Conservation (phyloP, 2,113 vertebrate genomes). For the Sinocyclocheilus rhinocerous region DNA sequence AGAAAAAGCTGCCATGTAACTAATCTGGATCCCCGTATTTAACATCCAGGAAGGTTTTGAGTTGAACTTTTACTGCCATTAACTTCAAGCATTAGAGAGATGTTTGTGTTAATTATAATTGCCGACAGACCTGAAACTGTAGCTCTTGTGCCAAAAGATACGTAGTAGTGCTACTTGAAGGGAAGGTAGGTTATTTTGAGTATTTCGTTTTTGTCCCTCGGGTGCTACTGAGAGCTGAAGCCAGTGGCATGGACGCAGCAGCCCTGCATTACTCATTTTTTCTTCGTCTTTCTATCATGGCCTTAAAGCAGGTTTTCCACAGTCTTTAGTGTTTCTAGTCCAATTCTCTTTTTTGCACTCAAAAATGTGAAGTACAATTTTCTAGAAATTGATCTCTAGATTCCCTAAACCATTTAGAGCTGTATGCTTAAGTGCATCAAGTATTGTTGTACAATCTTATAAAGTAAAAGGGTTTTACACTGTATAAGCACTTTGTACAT, state of each 20-base stretch:
- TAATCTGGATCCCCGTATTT: background rate
- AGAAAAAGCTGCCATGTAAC: background rate
- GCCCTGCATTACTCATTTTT: slow-evolving; percentile 40
- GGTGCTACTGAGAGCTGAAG: slow-evolving; percentile 3
- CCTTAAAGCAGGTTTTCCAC: slow-evolving; percentile 61
- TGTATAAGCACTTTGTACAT: slow-evolving; percentile 70
- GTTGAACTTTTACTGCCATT: slow-evolving; percentile 3
- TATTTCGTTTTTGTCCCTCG: slow-evolving; percentile 46
- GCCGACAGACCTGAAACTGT: slow-evolving; percentile 42
- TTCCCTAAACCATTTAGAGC: slow-evolving; percentile 9
- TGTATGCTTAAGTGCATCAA: slow-evolving; percentile 24
- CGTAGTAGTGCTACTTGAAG: background rate
- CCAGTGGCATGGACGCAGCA: slow-evolving; percentile 44
- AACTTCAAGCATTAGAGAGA: background rate
- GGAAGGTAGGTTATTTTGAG: slow-evolving; percentile 55
- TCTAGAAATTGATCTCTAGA: background rate
- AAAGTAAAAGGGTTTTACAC: slow-evolving; percentile 53
- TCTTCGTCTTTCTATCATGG: slow-evolving; percentile 59
- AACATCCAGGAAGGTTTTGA: background rate
- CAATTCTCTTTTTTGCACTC: slow-evolving; percentile 7
- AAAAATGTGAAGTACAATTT: slow-evolving; percentile 9
- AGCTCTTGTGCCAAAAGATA: slow-evolving; percentile 41
- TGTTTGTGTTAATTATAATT: background rate
- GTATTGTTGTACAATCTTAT: slow-evolving; percentile 25
- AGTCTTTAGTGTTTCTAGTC: background rate